phyloP scores from a whole-genome alignment of 2,888 invertebrate species.

The Mayetiola destructor region DNA sequence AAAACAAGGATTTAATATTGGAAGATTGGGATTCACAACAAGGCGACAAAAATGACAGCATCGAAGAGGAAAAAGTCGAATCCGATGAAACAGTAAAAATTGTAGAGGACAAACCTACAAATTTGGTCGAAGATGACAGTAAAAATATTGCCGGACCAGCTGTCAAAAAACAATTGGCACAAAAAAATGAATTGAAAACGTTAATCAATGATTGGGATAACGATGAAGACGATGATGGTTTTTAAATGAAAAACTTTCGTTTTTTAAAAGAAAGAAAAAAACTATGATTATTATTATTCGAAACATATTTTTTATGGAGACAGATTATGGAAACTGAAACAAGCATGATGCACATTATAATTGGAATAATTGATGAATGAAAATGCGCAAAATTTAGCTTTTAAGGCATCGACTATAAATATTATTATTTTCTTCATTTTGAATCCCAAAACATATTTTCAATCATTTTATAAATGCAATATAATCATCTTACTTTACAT shows the following conservation, averaged over 20 bases:
- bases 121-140: background rate
- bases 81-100: background rate
- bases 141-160: background rate
- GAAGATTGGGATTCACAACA: constrained; percentile 30
- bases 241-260: background rate
- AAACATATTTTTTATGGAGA: too few species aligned
- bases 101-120: background rate
- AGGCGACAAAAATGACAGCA: constrained; percentile 30
- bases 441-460: background rate
- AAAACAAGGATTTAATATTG: constrained; percentile 17
- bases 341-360: too few species aligned
- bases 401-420: too few species aligned
- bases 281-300: background rate
- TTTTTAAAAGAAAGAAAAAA: background rate
- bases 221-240: constrained; percentile 9
- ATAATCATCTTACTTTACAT: too few species aligned
- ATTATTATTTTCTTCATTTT: too few species aligned
- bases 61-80: background rate
- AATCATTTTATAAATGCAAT: too few species aligned
- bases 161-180: background rate
- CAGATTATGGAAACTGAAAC: too few species aligned
- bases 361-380: too few species aligned
- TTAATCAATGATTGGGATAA: background rate
- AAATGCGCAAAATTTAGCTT: too few species aligned
- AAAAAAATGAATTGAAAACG: constrained; percentile 11